Conservation (phyloP, 2,113 vertebrate species). For the Amblyopsis rosae region DNA sequence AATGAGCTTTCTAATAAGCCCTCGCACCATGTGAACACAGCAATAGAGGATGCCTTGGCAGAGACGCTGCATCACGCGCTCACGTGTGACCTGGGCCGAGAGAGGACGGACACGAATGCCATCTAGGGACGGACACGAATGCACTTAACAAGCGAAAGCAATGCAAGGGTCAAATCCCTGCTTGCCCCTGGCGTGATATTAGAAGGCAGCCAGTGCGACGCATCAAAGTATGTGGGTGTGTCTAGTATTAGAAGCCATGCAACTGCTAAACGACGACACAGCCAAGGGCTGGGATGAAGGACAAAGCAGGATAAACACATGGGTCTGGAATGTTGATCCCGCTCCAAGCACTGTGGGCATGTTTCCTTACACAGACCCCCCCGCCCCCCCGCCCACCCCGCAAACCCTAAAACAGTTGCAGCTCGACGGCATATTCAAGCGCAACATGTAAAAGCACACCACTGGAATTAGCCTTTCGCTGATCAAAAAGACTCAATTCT, state of each 20-base stretch:
- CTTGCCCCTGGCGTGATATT: constrained; percentile 66
- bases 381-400: constrained; percentile 11
- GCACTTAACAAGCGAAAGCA: constrained; percentile 52
- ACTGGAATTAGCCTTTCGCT: too few species aligned
- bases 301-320: constrained; percentile 70
- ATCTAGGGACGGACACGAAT: constrained; percentile 29
- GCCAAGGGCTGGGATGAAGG: constrained; percentile 70
- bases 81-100: constrained; percentile 44
- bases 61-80: constrained; percentile 59
- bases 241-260: constrained; percentile 71
- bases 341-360: constrained; percentile 50
- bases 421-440: constrained; percentile 48
- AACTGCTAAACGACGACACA: constrained; percentile 76
- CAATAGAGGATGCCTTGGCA: constrained; percentile 68
- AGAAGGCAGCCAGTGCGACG: constrained; percentile 70
- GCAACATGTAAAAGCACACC: constrained; percentile 9
- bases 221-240: constrained; percentile 73
- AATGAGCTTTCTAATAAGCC: constrained; percentile 93
- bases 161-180: constrained; percentile 39
- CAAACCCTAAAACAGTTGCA: constrained; percentile 18
- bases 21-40: constrained; percentile 85
- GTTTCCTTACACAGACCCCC: constrained; percentile 54
- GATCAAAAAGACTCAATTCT: background rate
- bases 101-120: too few species aligned
- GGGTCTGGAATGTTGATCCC: constrained; percentile 69